Evolutionary conservation across 1,140 invertebrate genomes (phyloP).

Genomic region (Microvelia longipes): DNA sequence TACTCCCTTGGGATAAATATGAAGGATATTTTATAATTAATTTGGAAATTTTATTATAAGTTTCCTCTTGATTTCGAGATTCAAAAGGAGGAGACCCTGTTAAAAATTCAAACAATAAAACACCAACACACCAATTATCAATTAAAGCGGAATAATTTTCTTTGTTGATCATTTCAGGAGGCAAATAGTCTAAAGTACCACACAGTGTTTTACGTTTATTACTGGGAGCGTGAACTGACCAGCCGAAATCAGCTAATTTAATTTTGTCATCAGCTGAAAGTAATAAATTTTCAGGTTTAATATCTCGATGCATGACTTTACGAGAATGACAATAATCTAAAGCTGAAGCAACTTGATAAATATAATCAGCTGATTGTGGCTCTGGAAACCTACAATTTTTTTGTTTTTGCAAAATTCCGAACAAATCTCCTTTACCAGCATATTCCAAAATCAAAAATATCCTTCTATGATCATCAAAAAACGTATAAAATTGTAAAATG

Average conservation of each 20-base stretch:
- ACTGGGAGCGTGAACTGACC: slow-evolving; percentile 85
- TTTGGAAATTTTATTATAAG: slow-evolving; percentile 61
- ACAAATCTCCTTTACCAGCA: slow-evolving; percentile 80
- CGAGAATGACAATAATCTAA: slow-evolving; percentile 76
- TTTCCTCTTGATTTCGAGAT: slow-evolving; percentile 50
- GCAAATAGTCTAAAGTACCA: slow-evolving; percentile 83
- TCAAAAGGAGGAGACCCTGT: slow-evolving; percentile 91
- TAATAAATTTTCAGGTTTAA: slow-evolving; percentile 81
- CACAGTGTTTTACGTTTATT: slow-evolving; percentile 76
- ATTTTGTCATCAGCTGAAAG: slow-evolving; percentile 58
- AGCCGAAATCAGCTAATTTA: slow-evolving; percentile 87
- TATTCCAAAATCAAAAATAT: slow-evolving; percentile 89
- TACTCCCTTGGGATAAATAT: slow-evolving; percentile 51
- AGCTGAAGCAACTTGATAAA: slow-evolving; percentile 77
- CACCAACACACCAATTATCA: slow-evolving; percentile 83
- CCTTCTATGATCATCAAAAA: slow-evolving; percentile 76
- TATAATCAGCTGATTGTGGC: slow-evolving; percentile 55
- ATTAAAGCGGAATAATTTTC: slow-evolving; percentile 60
- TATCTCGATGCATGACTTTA: slow-evolving; percentile 79
- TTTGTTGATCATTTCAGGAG: slow-evolving; percentile 79
- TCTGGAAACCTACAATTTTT: slow-evolving; percentile 36
- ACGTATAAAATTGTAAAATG: slow-evolving; percentile 73
- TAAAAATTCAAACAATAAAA: slow-evolving; percentile 89
- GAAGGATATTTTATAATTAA: slow-evolving; percentile 59
- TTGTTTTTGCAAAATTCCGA: slow-evolving; percentile 51